Conservation (phyloP, 2,888 invertebrate genomes). For the Orthosia cruda region DNA sequence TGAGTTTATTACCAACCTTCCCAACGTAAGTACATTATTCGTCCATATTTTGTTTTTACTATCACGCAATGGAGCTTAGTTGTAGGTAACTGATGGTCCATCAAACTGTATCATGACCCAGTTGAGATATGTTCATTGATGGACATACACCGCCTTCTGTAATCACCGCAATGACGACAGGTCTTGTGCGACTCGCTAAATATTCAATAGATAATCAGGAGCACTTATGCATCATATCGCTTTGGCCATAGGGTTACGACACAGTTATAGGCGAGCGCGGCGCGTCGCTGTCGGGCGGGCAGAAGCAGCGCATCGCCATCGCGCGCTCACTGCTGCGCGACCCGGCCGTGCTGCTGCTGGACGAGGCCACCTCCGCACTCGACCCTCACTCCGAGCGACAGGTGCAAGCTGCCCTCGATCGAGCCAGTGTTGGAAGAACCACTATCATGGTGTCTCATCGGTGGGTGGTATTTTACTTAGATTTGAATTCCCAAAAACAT, state of each 20-base stretch:
- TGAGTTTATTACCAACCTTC: constrained; percentile 94
- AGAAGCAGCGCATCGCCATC: constrained; percentile 96
- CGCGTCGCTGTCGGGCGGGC: constrained; percentile 95
- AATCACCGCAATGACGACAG: too few relatives aligned
- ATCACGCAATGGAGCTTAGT: too few relatives aligned
- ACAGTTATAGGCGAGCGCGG: constrained; percentile 96
- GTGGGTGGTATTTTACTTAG: constrained; percentile 53
- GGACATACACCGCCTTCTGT: too few relatives aligned
- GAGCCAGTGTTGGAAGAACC: constrained; percentile 94
- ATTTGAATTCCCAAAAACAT: too few relatives aligned
- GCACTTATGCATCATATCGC: too few relatives aligned
- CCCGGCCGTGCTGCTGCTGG: constrained; percentile 94
- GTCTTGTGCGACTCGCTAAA: too few relatives aligned
- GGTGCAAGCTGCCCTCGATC: constrained; percentile 95
- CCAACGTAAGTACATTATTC: constrained; percentile 90
- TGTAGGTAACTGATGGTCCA: too few relatives aligned
- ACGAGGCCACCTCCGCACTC: constrained; percentile 97
- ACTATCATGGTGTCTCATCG: constrained; percentile 95
- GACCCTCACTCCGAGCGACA: constrained; percentile 95
- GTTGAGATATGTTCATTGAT: too few relatives aligned
- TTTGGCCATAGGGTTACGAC: constrained; percentile 92
- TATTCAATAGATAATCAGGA: too few relatives aligned
- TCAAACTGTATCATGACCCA: too few relatives aligned
- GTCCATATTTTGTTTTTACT: not conserved
- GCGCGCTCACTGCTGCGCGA: constrained; percentile 95